Percentiles rank a stretch among this genome's conserved stretches.
Conservation (phyloP, 92 coral and sea anemone genomes). For the Phenganax stokvisi region DNA sequence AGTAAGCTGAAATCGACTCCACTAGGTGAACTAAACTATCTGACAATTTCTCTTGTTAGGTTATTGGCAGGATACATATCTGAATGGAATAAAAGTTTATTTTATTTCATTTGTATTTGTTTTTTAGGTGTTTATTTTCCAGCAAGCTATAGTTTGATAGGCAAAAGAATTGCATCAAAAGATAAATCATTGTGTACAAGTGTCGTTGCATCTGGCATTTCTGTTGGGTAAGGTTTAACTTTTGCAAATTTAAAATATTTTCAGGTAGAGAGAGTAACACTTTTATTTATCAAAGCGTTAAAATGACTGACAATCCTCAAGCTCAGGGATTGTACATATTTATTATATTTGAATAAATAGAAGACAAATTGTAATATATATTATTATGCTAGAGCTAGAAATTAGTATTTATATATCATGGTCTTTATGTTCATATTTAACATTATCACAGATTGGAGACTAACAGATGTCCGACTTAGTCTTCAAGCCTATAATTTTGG, state of each 20-base stretch:
- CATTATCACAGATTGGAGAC: no score
- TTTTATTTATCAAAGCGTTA: no score
- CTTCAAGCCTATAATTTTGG: no score
- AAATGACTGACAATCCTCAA: no score
- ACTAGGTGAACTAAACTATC: no score
- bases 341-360: no score
- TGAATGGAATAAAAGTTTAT: background rate
- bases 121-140: conserved; percentile 87
- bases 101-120: background rate
- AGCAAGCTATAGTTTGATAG: conserved; percentile 78
- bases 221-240: conserved; percentile 71
- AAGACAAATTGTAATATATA: background rate
- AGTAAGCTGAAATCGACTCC: no score
- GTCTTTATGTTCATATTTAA: background rate
- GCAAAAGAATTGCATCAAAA: conserved; percentile 68
- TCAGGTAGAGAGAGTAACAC: no score
- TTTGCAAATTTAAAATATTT: no score
- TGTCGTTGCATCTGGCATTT: conserved; percentile 83
- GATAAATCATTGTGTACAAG: conserved; percentile 83
- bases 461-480: no score
- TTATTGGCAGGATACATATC: no score
- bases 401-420: background rate
- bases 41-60: background rate
- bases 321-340: no score
- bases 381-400: background rate